Conservation (phyloP, 2,888 invertebrate genomes). For the Oxystoma pomonae region DNA sequence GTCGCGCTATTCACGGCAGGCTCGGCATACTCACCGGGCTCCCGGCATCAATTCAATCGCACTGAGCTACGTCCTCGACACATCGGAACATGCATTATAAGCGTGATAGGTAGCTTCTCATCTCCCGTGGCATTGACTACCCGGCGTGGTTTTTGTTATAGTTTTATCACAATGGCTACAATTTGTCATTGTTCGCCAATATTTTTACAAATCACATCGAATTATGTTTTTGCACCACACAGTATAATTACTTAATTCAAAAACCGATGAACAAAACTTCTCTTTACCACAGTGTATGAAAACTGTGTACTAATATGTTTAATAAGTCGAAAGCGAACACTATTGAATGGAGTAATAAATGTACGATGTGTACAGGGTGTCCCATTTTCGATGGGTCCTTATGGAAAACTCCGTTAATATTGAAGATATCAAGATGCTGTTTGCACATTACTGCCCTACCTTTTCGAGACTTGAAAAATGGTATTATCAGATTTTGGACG, state of each 20-base stretch:
- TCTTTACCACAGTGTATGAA: too few relatives aligned
- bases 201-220: neutral
- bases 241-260: neutral
- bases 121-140: too few relatives aligned
- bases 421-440: too few relatives aligned
- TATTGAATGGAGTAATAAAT: too few relatives aligned
- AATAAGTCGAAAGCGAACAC: too few relatives aligned
- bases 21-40: neutral
- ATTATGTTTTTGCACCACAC: neutral
- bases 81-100: slow-evolving; percentile 2
- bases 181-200: slow-evolving; percentile 7
- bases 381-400: too few relatives aligned
- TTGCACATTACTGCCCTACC: too few relatives aligned
- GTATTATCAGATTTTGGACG: too few relatives aligned
- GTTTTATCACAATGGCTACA: slow-evolving; percentile 2
- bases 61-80: neutral
- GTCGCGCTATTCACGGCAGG: neutral
- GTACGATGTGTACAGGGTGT: too few relatives aligned
- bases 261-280: neutral
- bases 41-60: neutral
- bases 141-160: slow-evolving; percentile 3
- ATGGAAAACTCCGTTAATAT: too few relatives aligned
- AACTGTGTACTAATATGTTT: too few relatives aligned
- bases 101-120: slow-evolving; percentile 2
- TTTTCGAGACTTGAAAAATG: too few relatives aligned